A percentile compares a stretch with the other conserved stretches of the same genome.
Conservation (phyloP, 2,888 invertebrate species). For the Carabus problematicus region DNA sequence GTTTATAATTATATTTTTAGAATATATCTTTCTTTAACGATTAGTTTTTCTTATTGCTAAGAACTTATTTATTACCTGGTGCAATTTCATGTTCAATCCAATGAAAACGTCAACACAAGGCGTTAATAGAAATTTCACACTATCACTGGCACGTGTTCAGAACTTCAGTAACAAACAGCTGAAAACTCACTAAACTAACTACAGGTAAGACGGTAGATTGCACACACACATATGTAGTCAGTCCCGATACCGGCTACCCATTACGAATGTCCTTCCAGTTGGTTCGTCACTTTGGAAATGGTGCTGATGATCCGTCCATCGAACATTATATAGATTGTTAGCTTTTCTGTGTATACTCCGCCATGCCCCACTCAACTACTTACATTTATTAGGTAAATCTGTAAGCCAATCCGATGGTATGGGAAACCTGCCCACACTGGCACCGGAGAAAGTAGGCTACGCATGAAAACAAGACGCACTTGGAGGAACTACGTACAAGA, state of each 20-base stretch:
- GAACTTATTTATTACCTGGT: slow-evolving; percentile 16
- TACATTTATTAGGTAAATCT: slow-evolving; percentile 37
- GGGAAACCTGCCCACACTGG: slow-evolving; percentile 19
- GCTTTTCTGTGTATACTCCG: slow-evolving; percentile 19
- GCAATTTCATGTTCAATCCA: slow-evolving; percentile 37
- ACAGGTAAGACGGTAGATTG: neutral
- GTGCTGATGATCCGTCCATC: slow-evolving; percentile 8
- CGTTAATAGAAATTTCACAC: slow-evolving; percentile 4
- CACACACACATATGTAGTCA: slow-evolving; percentile 13
- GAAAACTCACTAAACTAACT: slow-evolving; percentile 20
- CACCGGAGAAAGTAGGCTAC: slow-evolving; percentile 40
- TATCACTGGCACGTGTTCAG: slow-evolving; percentile 17
- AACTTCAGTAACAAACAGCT: slow-evolving; percentile 15
- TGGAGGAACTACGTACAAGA: too few species aligned
- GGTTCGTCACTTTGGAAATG: slow-evolving; percentile 27
- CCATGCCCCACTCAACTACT: slow-evolving; percentile 34
- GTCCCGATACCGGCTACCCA: slow-evolving; percentile 29
- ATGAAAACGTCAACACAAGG: slow-evolving; percentile 3
- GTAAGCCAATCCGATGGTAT: slow-evolving; percentile 31
- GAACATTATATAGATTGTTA: slow-evolving; percentile 37
- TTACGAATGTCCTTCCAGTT: slow-evolving; percentile 14
- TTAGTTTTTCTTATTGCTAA: too few species aligned
- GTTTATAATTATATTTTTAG: too few species aligned
- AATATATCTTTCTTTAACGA: too few species aligned
- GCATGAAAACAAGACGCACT: slow-evolving; percentile 19